A percentile compares a stretch with the other conserved stretches of the same genome.
Conservation (phyloP, 2,888 invertebrate species). For the Chrysina gloriosa region DNA sequence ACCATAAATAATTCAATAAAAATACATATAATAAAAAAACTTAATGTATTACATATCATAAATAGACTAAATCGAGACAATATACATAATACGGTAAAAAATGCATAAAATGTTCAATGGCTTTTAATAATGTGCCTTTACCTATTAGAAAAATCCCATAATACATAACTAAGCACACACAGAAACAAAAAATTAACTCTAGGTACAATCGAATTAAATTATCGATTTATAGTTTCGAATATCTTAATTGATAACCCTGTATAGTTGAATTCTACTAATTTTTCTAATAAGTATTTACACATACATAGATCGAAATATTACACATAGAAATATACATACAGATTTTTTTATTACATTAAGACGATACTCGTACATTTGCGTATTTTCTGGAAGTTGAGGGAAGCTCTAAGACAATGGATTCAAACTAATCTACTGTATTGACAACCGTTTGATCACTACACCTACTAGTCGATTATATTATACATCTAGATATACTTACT, state of each 20-base stretch:
- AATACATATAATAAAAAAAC: too few relatives aligned
- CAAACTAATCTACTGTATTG: background rate
- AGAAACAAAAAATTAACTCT: background rate
- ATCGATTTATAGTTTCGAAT: background rate
- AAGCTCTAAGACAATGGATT: conserved; percentile 21
- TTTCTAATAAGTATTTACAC: background rate
- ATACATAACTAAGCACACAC: background rate
- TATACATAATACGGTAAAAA: too few relatives aligned
- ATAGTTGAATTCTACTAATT: conserved; percentile 23
- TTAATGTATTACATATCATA: too few relatives aligned
- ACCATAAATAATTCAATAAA: too few relatives aligned
- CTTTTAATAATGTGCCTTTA: background rate
- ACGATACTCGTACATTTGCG: conserved; percentile 3
- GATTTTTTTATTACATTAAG: background rate
- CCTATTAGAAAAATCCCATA: background rate
- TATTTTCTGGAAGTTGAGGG: conserved; percentile 26
- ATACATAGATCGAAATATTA: too few relatives aligned
- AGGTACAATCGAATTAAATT: background rate
- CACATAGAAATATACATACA: conserved; percentile 9
- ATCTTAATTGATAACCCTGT: conserved; percentile 29
- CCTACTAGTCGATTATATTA: background rate
- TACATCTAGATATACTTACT: background rate
- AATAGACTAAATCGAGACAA: too few relatives aligned
- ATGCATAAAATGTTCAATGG: background rate
- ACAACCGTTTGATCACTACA: background rate